Evolutionary conservation across 2,888 invertebrate genomes (phyloP).

Genomic region (Tineola bisselliella): DNA sequence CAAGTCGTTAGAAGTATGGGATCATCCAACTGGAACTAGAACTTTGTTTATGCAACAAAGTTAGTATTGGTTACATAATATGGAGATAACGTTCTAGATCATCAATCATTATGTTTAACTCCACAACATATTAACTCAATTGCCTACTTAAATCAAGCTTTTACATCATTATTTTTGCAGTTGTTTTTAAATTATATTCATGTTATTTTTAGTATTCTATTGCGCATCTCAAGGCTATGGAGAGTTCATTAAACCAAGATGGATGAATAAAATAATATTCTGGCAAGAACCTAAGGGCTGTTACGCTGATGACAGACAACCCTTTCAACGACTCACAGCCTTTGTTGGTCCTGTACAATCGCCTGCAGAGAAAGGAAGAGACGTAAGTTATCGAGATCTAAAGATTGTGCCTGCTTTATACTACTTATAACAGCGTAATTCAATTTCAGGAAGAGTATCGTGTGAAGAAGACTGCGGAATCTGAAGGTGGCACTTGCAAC

Average conservation of each 20-base stretch:
- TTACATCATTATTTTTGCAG: not conserved
- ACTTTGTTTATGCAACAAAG: slow-evolving; percentile 60
- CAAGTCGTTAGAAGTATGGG: slow-evolving; percentile 55
- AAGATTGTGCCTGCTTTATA: too few species aligned
- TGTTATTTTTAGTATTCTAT: slow-evolving; percentile 34
- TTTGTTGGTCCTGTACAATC: slow-evolving; percentile 35
- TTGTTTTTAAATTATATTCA: not conserved
- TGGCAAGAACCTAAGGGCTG: slow-evolving; percentile 61
- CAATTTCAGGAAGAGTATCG: slow-evolving; percentile 44
- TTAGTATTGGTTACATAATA: slow-evolving; percentile 22
- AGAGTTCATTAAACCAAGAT: slow-evolving; percentile 58
- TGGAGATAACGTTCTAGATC: too few species aligned
- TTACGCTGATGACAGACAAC: slow-evolving; percentile 50
- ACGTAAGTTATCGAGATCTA: too few species aligned
- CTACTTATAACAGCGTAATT: not conserved
- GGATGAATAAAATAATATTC: slow-evolving; percentile 57
- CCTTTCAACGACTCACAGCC: slow-evolving; percentile 50
- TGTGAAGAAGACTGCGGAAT: slow-evolving; percentile 46
- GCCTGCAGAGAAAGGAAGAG: slow-evolving; percentile 37
- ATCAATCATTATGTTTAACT: too few species aligned
- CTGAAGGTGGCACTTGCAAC: slow-evolving; percentile 52
- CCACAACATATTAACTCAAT: too few species aligned
- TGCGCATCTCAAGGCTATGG: slow-evolving; percentile 57
- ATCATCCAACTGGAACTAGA: slow-evolving; percentile 50
- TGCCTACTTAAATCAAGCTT: not conserved